These are phyloP conservation scores for Zygogramma bicolorata DNA, from an alignment of 2,888 invertebrate genomes.

Conservation along the genomic window DNA sequence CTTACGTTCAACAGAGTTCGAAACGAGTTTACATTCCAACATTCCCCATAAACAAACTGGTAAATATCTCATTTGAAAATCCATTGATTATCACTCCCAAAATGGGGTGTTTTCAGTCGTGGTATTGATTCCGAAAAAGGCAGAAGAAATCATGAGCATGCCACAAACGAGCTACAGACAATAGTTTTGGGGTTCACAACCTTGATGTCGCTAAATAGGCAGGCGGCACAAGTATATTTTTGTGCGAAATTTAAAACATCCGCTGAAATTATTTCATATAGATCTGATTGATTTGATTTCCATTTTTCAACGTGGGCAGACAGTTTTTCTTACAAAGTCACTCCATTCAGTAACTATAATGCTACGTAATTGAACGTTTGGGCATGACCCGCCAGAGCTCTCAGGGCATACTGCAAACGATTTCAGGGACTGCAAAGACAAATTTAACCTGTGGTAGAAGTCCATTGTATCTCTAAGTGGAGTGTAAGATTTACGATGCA, in stretches of 20 bases:
- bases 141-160: neutral
- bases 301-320: neutral
- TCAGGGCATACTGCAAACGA: too few relatives aligned
- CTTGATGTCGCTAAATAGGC: neutral
- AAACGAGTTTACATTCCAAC: neutral
- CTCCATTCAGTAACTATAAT: too few relatives aligned
- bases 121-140: neutral
- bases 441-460: too few relatives aligned
- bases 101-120: neutral
- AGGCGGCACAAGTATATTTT: neutral
- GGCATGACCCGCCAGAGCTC: too few relatives aligned
- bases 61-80: neutral
- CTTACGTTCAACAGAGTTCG: neutral
- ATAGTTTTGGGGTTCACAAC: neutral
- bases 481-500: too few relatives aligned
- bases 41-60: neutral
- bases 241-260: neutral
- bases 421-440: too few relatives aligned
- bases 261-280: too few relatives aligned
- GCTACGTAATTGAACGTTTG: too few relatives aligned
- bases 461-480: too few relatives aligned
- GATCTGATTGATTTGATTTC: neutral
- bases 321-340: too few relatives aligned
- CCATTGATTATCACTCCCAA: neutral
- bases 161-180: neutral